These are phyloP conservation scores for Melikaiella ostensackeni DNA, from an alignment of 2,888 invertebrate genomes.

Conservation along the genomic window DNA sequence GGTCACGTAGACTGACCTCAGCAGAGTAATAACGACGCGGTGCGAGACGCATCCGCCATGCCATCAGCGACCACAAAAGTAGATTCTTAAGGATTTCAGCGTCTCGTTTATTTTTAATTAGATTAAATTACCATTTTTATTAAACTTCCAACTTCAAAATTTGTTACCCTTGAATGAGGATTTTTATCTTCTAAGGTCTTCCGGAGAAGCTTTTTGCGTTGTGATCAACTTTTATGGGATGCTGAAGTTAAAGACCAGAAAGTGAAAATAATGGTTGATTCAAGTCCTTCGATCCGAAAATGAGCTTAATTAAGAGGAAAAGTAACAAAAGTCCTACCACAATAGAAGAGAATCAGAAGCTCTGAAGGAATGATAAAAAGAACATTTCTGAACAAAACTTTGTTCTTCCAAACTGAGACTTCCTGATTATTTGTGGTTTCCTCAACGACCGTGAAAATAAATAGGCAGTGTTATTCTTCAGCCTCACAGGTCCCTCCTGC, in stretches of 20 bases:
- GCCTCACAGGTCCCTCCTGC: no score
- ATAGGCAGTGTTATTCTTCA: no score
- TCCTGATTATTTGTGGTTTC: not conserved
- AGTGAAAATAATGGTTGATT: not conserved
- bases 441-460: no score
- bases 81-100: not conserved
- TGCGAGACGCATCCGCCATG: slow-evolving; percentile 33
- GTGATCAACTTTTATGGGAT: not conserved
- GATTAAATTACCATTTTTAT: not conserved
- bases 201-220: not conserved
- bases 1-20: slow-evolving; percentile 77
- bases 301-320: not conserved
- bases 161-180: no score
- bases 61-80: slow-evolving; percentile 2
- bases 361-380: not conserved
- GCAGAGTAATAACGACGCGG: slow-evolving; percentile 73
- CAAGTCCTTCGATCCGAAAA: not conserved
- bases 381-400: not conserved
- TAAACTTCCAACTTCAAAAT: no score
- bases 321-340: not conserved
- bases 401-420: not conserved
- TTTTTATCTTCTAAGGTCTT: no score
- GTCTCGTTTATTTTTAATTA: not conserved
- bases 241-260: not conserved
- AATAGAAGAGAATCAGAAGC: slow-evolving; percentile 1